Evolutionary conservation across 2,797 vertebrate genomes (phyloP), one percentile per base, ranked within the genome.

Genomic region (Calcarius lapponicus): DNA sequence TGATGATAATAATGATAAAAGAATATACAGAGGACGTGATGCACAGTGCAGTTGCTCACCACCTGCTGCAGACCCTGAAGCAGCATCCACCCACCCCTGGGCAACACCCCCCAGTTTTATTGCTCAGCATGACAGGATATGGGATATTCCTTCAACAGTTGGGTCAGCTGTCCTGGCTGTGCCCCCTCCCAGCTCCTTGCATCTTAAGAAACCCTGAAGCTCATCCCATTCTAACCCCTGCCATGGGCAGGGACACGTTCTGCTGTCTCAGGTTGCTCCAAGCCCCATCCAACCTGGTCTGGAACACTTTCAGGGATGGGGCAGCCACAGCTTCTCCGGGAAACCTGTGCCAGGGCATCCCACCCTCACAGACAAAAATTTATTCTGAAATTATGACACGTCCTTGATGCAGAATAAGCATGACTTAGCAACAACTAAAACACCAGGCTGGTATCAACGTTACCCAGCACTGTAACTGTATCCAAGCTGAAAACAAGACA

Each of bases 201-300:
- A 45, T 53, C 18, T 25, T 18, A 73, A n/a, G 24, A 9, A 43
- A 58, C 24, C 19, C 21, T 51, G 29, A 72, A 58, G 24, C 9
- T 51, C 38, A 73, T 51, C 17, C 7, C 11, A 11, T 47, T 12
- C 56, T 5, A 69, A 5, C 9, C 8, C 16, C 16, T 69, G 16
- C 29, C 28, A 20, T 2, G 28, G 22, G 14, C 18, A 60, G 36
- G 9, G 61, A 42, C 31, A 26, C 5, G 5, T 85, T 36, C 53
- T 22, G 26, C 9, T 7, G 2, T 4, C 6, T 36, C 45, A 66
- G 11, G 53, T 0, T 36, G 45, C 26, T 51, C 32, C 61, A 50
- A 58, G 17, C 17, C 26, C 32, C 0, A 0, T 43, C 32, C 36
- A 58, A 0, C 17, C 7, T 58, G 17, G 24, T 9, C 53, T 74